These are phyloP conservation scores for Temnothorax unifasciatus DNA, from an alignment of 2,888 invertebrate genomes.

Conservation along the genomic window DNA sequence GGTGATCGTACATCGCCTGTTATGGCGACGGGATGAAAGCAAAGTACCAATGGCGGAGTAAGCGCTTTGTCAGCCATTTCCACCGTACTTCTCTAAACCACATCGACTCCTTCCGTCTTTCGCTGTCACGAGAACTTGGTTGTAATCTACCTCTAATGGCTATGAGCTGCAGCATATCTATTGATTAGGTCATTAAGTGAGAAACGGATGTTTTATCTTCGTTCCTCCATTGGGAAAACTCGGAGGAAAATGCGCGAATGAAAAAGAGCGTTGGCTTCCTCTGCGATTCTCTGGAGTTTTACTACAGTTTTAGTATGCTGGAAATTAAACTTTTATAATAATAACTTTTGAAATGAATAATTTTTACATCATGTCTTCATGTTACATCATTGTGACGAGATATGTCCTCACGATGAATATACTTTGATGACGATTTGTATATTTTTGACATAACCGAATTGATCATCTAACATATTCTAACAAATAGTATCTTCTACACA, in stretches of 20 bases:
- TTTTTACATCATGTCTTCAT: background rate
- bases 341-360: background rate
- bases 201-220: constrained; percentile 61
- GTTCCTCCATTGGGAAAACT: constrained; percentile 21
- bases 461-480: background rate
- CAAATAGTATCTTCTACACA: background rate
- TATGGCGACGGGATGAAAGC: constrained; percentile 35
- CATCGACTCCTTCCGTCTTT: constrained; percentile 8
- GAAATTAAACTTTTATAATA: constrained; percentile 15
- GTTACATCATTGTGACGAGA: background rate
- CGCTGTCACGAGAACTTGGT: constrained; percentile 17
- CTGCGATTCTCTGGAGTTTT: background rate
- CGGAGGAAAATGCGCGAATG: background rate
- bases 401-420: background rate
- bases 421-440: background rate
- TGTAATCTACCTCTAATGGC: constrained; percentile 69
- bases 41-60: constrained; percentile 41
- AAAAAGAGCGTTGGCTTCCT: background rate
- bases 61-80: constrained; percentile 54
- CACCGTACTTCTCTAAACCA: constrained; percentile 21
- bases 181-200: constrained; percentile 70
- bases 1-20: constrained; percentile 36
- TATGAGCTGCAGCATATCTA: constrained; percentile 53
- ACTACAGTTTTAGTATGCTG: background rate
- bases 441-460: background rate